Percentiles rank a stretch among this genome's conserved stretches.
These are phyloP conservation scores for Oreochromis grahami DNA, from an alignment of 2,797 vertebrate species.

Conservation along the genomic window DNA sequence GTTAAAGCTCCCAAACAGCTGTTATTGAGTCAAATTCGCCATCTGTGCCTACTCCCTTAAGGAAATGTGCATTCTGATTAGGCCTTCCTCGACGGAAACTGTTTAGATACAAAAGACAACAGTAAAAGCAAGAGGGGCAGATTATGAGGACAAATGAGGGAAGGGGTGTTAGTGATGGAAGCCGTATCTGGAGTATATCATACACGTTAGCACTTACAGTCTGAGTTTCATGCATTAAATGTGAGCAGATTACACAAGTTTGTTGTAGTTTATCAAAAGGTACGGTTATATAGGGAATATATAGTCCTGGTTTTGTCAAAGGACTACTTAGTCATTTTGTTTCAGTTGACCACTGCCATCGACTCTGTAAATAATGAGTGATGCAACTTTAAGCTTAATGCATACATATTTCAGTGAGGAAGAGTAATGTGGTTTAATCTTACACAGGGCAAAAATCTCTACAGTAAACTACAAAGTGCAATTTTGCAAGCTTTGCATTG, in stretches of 20 bases:
- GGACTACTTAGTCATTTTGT: slow-evolving; percentile 30
- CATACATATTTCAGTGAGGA: background rate
- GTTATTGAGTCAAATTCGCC: slow-evolving; percentile 43
- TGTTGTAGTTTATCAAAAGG: slow-evolving; percentile 66
- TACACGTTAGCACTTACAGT: slow-evolving; percentile 68
- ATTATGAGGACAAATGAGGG: slow-evolving; percentile 37
- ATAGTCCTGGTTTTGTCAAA: slow-evolving; percentile 57
- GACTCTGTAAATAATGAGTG: slow-evolving; percentile 2
- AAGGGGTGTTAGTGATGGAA: slow-evolving; percentile 62
- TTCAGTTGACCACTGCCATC: slow-evolving; percentile 26
- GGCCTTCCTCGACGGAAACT: slow-evolving; percentile 69
- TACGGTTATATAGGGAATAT: slow-evolving; percentile 70
- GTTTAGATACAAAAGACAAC: slow-evolving; percentile 62
- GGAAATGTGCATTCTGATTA: slow-evolving; percentile 68
- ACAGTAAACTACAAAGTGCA: slow-evolving; percentile 66
- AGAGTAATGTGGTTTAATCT: slow-evolving; percentile 31
- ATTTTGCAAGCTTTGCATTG: slow-evolving; percentile 52
- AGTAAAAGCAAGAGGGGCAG: slow-evolving; percentile 58
- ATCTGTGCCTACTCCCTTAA: slow-evolving; percentile 63
- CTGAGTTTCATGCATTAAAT: slow-evolving; percentile 77
- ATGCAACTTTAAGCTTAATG: slow-evolving; percentile 13
- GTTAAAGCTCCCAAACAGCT: slow-evolving; percentile 36
- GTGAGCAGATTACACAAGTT: slow-evolving; percentile 68
- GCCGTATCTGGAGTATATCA: slow-evolving; percentile 63
- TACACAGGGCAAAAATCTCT: slow-evolving; percentile 14